phyloP scores from a whole-genome alignment of 2,113 vertebrate genomes.

The Labeo rohita region DNA sequence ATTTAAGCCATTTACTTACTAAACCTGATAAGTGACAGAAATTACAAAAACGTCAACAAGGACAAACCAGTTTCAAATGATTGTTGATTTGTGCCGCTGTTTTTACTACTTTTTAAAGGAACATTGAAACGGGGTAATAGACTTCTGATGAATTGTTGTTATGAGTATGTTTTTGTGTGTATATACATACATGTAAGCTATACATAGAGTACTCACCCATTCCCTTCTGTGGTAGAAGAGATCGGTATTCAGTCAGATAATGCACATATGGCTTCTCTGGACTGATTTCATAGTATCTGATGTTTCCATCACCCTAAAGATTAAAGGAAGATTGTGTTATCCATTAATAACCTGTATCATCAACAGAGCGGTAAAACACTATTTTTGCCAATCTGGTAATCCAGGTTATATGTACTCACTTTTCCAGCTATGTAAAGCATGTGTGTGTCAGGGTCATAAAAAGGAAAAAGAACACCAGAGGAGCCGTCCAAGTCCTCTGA shows the following conservation, averaged over 20 bases:
- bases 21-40: background rate
- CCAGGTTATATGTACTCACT: conserved; percentile 65
- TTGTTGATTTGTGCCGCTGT: background rate
- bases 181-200: background rate
- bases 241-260: conserved; percentile 88
- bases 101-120: background rate
- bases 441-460: conserved; percentile 83
- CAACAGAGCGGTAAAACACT: background rate
- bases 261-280: conserved; percentile 85
- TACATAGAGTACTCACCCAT: conserved; percentile 80
- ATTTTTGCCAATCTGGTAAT: conserved; percentile 44
- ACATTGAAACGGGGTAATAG: background rate
- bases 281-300: conserved; percentile 86
- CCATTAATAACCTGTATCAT: background rate
- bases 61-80: conserved; percentile 59
- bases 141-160: background rate
- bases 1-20: conserved; percentile 1
- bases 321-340: background rate
- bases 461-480: conserved; percentile 82
- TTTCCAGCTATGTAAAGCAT: conserved; percentile 87
- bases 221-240: conserved; percentile 84
- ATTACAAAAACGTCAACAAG: background rate
- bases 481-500: conserved; percentile 84
- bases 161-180: conserved; percentile 18
- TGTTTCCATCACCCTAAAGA: conserved; percentile 87